Percentiles rank a stretch among this genome's conserved stretches.
phyloP scores from a whole-genome alignment of 2,888 invertebrate genomes.

The Rosalia funebris region DNA sequence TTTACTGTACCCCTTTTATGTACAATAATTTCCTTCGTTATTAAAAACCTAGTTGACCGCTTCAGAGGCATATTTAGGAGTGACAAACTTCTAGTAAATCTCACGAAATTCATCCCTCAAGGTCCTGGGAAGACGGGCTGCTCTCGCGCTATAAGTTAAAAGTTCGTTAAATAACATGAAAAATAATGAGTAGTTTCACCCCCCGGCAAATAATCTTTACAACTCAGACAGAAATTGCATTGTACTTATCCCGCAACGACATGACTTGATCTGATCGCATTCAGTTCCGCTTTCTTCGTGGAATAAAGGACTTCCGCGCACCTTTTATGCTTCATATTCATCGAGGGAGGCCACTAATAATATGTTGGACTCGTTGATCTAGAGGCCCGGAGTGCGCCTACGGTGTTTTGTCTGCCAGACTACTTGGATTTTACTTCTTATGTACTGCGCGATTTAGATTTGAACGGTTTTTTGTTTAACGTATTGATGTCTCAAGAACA shows the following conservation, averaged over 20 bases:
- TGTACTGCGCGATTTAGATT: conserved; percentile 26
- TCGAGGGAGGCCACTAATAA: conserved; percentile 62
- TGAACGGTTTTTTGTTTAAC: conserved; percentile 56
- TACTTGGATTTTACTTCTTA: conserved; percentile 49
- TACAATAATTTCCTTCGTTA: too few relatives aligned
- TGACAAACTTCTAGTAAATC: neutral
- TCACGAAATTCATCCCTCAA: neutral
- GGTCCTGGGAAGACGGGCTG: conserved; percentile 16
- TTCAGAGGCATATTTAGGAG: neutral
- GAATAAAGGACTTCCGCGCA: conserved; percentile 63
- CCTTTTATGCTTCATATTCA: conserved; percentile 60
- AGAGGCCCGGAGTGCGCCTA: conserved; percentile 57
- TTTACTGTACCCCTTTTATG: too few relatives aligned
- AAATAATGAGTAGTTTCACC: conserved; percentile 56
- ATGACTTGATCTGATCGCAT: conserved; percentile 62
- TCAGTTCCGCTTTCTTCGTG: conserved; percentile 59
- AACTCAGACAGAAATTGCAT: conserved; percentile 46
- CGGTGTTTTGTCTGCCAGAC: conserved; percentile 56
- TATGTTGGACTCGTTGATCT: conserved; percentile 58
- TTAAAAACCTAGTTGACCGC: too few relatives aligned
- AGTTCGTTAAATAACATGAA: conserved; percentile 52
- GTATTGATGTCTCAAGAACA: conserved; percentile 60
- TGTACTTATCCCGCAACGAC: conserved; percentile 55
- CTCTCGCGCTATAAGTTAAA: conserved; percentile 39
- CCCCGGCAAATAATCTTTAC: conserved; percentile 49